Percentiles rank a stretch among this genome's conserved stretches.
Evolutionary conservation across 2,113 vertebrate species (phyloP).

Genomic region (Rhinopomastus cyanomelas): DNA sequence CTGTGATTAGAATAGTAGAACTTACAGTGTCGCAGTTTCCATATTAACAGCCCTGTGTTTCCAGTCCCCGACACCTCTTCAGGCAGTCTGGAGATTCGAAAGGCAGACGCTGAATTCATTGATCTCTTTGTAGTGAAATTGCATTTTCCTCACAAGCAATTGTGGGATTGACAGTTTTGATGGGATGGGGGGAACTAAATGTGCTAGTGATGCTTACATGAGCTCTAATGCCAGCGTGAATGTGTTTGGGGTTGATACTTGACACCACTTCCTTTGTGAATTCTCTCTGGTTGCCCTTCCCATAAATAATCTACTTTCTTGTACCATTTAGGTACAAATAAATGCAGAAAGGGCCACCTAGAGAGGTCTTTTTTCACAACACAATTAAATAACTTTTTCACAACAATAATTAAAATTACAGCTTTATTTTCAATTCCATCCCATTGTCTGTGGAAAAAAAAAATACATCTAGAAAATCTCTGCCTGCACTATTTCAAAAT

Average conservation of each 20-base stretch:
- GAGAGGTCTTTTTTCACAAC: too few relatives aligned
- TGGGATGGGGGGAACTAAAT: background rate
- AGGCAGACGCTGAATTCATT: background rate
- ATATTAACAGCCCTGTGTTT: background rate
- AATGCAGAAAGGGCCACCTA: background rate
- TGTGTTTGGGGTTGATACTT: background rate
- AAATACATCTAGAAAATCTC: background rate
- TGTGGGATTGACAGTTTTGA: background rate
- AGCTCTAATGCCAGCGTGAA: background rate
- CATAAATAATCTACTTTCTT: background rate
- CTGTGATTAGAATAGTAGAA: background rate
- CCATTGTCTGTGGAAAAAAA: background rate
- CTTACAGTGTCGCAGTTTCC: background rate
- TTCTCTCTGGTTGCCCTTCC: background rate
- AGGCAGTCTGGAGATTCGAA: background rate
- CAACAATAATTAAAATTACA: background rate
- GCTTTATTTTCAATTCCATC: background rate
- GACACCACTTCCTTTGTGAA: background rate
- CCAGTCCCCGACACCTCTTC: background rate
- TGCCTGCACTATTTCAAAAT: background rate
- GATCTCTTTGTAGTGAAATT: background rate
- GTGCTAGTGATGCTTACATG: background rate
- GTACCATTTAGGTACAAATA: background rate
- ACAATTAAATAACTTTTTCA: background rate
- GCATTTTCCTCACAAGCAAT: background rate